A percentile compares a stretch with the other conserved stretches of the same genome.
Conservation (phyloP, 2,888 invertebrate species). For the Chrysolina haemoptera region DNA sequence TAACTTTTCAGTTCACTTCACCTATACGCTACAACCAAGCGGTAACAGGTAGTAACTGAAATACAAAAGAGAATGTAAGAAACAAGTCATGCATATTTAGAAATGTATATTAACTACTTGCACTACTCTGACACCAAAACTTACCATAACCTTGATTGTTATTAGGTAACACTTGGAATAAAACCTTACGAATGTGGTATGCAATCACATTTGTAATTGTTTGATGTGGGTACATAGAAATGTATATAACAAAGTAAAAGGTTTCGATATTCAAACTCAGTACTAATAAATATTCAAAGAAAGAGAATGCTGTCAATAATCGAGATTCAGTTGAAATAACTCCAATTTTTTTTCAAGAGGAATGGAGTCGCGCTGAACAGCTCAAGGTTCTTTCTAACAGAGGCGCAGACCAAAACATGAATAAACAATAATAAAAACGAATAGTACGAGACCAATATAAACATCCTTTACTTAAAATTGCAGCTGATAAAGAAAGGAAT, state of each 20-base stretch:
- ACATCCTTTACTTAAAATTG: too few relatives aligned
- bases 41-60: conserved; percentile 40
- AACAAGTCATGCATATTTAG: conserved; percentile 53
- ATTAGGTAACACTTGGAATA: conserved; percentile 60
- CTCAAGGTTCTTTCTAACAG: conserved; percentile 62
- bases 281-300: conserved; percentile 58
- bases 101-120: conserved; percentile 59
- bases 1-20: too few relatives aligned
- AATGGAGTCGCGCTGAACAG: conserved; percentile 57
- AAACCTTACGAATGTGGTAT: conserved; percentile 59
- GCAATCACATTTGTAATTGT: conserved; percentile 59
- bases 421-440: too few relatives aligned
- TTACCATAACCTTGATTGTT: conserved; percentile 60
- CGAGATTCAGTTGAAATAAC: conserved; percentile 58
- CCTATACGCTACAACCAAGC: neutral
- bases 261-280: conserved; percentile 58
- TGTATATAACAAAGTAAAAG: conserved; percentile 55
- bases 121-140: conserved; percentile 59
- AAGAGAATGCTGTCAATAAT: conserved; percentile 51
- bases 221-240: conserved; percentile 55
- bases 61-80: conserved; percentile 56
- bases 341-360: conserved; percentile 51
- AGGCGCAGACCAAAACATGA: conserved; percentile 51
- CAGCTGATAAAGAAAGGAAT: too few relatives aligned
- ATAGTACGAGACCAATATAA: too few relatives aligned